Evolutionary conservation across 2,888 invertebrate genomes (phyloP).

Genomic region (Gisinianus flammeolus): DNA sequence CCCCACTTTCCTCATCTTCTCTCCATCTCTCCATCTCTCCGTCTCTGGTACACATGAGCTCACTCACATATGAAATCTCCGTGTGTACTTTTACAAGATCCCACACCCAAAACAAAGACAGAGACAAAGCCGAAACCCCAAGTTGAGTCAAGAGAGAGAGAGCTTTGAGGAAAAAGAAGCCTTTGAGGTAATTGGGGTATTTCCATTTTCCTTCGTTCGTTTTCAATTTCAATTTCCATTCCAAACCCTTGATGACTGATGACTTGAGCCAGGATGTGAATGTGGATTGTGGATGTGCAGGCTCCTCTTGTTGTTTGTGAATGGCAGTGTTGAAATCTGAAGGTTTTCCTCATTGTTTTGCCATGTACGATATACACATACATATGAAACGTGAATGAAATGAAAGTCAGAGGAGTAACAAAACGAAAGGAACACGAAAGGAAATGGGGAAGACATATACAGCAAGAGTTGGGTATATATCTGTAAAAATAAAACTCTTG

Average conservation of each 20-base stretch:
- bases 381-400: background rate
- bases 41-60: too few species aligned
- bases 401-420: background rate
- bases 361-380: too few species aligned
- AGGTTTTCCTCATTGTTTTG: background rate
- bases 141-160: too few species aligned
- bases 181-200: too few species aligned
- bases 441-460: background rate
- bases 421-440: background rate
- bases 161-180: too few species aligned
- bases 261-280: background rate
- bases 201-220: too few species aligned
- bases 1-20: background rate
- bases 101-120: too few species aligned
- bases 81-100: too few species aligned
- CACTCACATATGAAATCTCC: too few species aligned
- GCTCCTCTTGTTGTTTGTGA: background rate
- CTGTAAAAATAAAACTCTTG: background rate
- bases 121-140: too few species aligned
- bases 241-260: background rate
- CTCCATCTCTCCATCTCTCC: background rate
- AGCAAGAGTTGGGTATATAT: background rate
- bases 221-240: background rate
- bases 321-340: background rate
- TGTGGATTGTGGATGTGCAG: background rate